Evolutionary conservation across 92 coral and sea anemone species (phyloP).

Genomic region (Virgularia gustaviana): DNA sequence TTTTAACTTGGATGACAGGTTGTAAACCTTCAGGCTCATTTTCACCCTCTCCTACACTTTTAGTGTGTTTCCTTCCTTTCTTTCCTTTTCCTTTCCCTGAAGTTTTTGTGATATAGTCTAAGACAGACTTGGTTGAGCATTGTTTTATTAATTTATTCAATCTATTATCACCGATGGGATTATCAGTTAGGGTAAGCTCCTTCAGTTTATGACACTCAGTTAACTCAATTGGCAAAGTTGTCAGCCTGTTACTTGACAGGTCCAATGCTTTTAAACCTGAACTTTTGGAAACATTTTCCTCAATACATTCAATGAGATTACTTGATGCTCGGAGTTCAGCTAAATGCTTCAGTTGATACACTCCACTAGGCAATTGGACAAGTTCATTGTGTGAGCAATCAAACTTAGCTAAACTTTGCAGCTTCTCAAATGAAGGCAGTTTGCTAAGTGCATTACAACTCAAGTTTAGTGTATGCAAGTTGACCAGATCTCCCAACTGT

Average conservation of each 20-base stretch:
- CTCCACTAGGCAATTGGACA: slow-evolving; percentile 64
- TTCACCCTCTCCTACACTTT: slow-evolving; percentile 56
- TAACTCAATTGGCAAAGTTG: slow-evolving; percentile 58
- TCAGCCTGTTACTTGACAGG: slow-evolving; percentile 61
- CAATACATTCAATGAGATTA: slow-evolving; percentile 54
- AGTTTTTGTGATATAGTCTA: slow-evolving; percentile 72
- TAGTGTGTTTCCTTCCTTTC: slow-evolving; percentile 44
- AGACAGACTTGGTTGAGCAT: slow-evolving; percentile 77
- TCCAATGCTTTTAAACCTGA: slow-evolving; percentile 63
- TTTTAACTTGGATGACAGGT: slow-evolving; percentile 57
- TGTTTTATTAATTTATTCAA: slow-evolving; percentile 75
- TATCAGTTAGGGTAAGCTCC: slow-evolving; percentile 75
- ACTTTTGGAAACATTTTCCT: slow-evolving; percentile 56
- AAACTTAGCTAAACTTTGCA: slow-evolving; percentile 63
- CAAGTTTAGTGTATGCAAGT: slow-evolving; percentile 73
- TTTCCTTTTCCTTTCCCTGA: slow-evolving; percentile 64
- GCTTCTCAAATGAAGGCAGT: slow-evolving; percentile 62
- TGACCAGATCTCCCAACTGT: slow-evolving; percentile 54
- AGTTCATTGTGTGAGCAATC: slow-evolving; percentile 78
- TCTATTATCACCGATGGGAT: slow-evolving; percentile 71
- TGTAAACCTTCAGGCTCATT: slow-evolving; percentile 27
- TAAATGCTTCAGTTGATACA: slow-evolving; percentile 63
- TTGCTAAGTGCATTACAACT: slow-evolving; percentile 61
- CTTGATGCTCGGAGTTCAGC: slow-evolving; percentile 73
- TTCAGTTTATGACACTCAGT: slow-evolving; percentile 77